Base-by-base conservation (phyloP, 2,113 vertebrate genomes). In the Spea bombifrons region DNA sequence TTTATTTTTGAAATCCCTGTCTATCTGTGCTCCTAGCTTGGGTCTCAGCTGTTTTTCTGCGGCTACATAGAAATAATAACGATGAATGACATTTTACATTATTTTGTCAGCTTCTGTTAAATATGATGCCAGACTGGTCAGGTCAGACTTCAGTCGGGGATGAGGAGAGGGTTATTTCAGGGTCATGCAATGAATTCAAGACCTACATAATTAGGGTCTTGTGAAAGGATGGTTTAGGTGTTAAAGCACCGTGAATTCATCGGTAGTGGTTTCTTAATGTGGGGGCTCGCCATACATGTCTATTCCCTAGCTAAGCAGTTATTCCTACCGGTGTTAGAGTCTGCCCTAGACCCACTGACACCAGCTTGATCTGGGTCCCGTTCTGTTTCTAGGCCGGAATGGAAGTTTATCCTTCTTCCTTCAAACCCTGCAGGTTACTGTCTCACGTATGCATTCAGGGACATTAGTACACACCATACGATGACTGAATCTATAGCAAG, bases 31-130 rank as follows among this genome's bases (percentile, higher is more conserved):
- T 63, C 65, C 71, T 30, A 30, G 30, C 30, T 2, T 49, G 16
- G 78, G 78, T 74, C 78, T 80, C 78, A 80, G 78, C 78, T 80
- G 78, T 80, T 68, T 57, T 67, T 73, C 64, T 50, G 46, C 65
- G 12, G 71, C 78, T 68, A 80, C 71, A 80, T 53, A 80, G 78
- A 68, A 80, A 74, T 80, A 74, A 80, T 80, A 80, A 80, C 74
- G 78, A 80, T 80, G 78, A 80, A 80, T 80, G 78, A 50, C 78
- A 80, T 80, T 80, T 74, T 80, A 80, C 65, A 80, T 80, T 80
- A 80, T 74, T 74, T 80, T 80, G 78, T 80, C 78, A 80, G 78
- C 64, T 73, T 80, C 63, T 74, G 71, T 80, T 80, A 80, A 68
- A 74, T 74, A 74, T 80, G 71, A 80, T 68, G 47, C 16, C 64